These are phyloP conservation scores for Amia ocellicauda DNA, from an alignment of 2,113 vertebrate genomes.

Conservation along the genomic window DNA sequence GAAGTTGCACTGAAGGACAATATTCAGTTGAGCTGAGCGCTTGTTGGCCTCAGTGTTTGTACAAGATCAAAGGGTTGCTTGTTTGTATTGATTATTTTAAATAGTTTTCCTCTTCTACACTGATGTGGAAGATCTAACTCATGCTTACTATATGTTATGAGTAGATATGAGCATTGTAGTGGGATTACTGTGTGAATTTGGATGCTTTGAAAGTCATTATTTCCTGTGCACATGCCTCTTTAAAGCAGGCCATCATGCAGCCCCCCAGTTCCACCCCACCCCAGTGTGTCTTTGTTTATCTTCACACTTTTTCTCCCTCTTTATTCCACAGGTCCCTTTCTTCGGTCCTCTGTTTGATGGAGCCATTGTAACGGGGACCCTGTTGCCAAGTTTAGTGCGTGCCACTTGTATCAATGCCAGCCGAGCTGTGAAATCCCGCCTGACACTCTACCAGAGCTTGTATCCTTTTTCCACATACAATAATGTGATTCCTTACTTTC, in stretches of 20 bases:
- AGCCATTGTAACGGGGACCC: conserved; percentile 83
- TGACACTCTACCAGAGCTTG: conserved; percentile 98
- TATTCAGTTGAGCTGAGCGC: no score
- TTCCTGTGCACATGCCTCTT: no score
- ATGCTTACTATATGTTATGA: no score
- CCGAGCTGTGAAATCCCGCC: conserved; percentile 93
- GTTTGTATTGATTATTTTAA: no score
- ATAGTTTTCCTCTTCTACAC: no score
- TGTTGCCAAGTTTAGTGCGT: conserved; percentile 90
- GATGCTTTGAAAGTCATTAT: no score
- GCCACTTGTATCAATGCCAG: conserved; percentile 97
- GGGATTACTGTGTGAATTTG: no score
- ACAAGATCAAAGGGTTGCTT: neutral
- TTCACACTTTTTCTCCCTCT: neutral
- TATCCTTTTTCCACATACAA: conserved; percentile 81
- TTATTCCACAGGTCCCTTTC: conserved; percentile 81
- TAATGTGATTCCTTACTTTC: neutral
- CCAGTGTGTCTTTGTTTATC: neutral
- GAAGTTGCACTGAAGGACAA: conserved; percentile 24
- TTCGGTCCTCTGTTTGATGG: conserved; percentile 94
- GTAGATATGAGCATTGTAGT: no score
- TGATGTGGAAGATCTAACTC: no score
- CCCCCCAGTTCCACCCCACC: neutral
- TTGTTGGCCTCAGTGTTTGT: neutral
- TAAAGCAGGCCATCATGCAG: no score